Evolutionary conservation across 1,140 invertebrate genomes (phyloP).

Genomic region (Cepaea nemoralis): DNA sequence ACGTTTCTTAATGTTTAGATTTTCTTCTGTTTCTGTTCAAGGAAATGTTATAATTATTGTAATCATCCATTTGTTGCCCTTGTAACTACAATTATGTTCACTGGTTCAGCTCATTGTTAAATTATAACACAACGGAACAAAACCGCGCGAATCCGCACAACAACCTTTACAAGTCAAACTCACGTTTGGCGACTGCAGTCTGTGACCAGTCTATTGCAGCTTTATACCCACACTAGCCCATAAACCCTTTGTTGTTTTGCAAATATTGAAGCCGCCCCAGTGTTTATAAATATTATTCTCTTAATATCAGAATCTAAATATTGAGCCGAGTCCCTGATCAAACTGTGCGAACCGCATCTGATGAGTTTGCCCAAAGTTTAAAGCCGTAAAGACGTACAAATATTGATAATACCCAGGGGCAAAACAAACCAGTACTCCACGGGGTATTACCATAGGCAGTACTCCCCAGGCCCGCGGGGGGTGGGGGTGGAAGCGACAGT

Average conservation of each 20-base stretch:
- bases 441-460: slow-evolving; percentile 17
- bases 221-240: slow-evolving; percentile 29
- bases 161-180: neutral
- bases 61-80: too few relatives aligned
- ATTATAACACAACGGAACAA: neutral
- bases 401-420: slow-evolving; percentile 41
- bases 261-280: slow-evolving; percentile 40
- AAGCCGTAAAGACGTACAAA: slow-evolving; percentile 41
- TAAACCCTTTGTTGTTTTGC: slow-evolving; percentile 39
- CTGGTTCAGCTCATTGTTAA: too few relatives aligned
- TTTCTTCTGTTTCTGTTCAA: too few relatives aligned
- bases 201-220: slow-evolving; percentile 11
- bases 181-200: neutral
- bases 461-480: neutral
- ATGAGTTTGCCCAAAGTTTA: slow-evolving; percentile 43
- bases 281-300: slow-evolving; percentile 45
- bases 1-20: too few relatives aligned
- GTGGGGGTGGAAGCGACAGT: neutral
- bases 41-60: too few relatives aligned
- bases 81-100: too few relatives aligned
- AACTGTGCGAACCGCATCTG: slow-evolving; percentile 28
- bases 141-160: neutral
- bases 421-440: neutral
- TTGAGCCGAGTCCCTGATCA: slow-evolving; percentile 36
- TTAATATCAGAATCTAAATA: slow-evolving; percentile 44